Base-by-base conservation (phyloP, 2,113 vertebrate species). In the Rutilus rutilus region DNA sequence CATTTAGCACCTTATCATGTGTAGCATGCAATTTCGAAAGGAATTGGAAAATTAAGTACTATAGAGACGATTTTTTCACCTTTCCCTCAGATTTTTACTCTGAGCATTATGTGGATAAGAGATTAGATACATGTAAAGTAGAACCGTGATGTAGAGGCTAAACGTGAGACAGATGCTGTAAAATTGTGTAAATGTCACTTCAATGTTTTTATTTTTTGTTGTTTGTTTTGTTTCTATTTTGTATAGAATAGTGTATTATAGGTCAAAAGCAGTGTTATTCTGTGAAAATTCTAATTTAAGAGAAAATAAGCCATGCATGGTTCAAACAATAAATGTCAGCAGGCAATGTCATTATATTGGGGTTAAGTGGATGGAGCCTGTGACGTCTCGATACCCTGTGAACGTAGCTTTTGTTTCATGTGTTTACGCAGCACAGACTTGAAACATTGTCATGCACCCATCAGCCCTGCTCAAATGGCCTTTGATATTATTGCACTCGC, bases 191-290 rank as follows among this genome's bases (percentile, higher is more conserved):
- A 93, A 95, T 94, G 93, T 95, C 89, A 91, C 87, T 64, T 87
- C 74, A 82, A 81, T 90, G 88, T 93, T 64, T 92, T 95, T 90
- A 82, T 93, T 90, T 91, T 93, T 88, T 85, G 77, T 86, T 75
- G 86, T 90, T 65, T 82, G 84, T 87, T 87, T 85, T 89, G 86
- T 92, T 87, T 88, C 84, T 91, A 87, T 90, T 88, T 91, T 94
- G 91, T 96, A 95, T 96, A 95, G 93, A 92, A 96, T 95, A 95
- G 93, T 96, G 94, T 96, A 96, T 96, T 93, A 96, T 95, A 97
- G 94, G 90, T 91, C 92, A 93, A 94, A 92, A 90, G 91, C 96
- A 97, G 94, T 96, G 93, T 97, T 95, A 96, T 96, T 96, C 94
- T 95, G 94, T 93, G 91, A 95, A 95, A 84, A 85, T 87, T 95